Percentiles rank a stretch among this genome's conserved stretches.
These are phyloP conservation scores for Cephus pulcher DNA, from an alignment of 2,888 invertebrate species.

Conservation along the genomic window DNA sequence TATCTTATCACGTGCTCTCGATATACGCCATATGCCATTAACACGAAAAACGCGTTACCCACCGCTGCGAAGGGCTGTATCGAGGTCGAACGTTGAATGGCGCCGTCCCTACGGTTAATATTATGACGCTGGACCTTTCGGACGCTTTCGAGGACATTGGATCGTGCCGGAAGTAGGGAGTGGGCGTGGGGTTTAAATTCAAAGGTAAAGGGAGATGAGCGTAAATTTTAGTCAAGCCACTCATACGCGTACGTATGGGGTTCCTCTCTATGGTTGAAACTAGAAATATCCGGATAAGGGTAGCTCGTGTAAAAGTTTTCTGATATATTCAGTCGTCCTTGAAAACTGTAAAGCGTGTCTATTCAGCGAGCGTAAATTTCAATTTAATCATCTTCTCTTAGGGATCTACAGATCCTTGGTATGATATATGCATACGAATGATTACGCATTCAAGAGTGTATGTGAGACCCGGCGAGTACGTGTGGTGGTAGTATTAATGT, in stretches of 20 bases:
- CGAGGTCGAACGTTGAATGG: slow-evolving; percentile 32
- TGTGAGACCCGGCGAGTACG: neutral
- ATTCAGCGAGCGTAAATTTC: slow-evolving; percentile 28
- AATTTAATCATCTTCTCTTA: slow-evolving; percentile 35
- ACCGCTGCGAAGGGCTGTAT: slow-evolving; percentile 38
- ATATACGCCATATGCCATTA: slow-evolving; percentile 48
- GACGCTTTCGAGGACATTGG: slow-evolving; percentile 17
- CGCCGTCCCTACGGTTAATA: neutral
- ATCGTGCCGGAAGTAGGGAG: slow-evolving; percentile 8
- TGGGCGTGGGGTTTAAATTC: neutral
- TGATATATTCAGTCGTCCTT: neutral
- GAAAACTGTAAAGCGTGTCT: neutral
- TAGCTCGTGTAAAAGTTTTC: neutral
- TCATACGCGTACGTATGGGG: neutral
- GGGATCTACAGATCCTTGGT: neutral
- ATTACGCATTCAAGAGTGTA: neutral
- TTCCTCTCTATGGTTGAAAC: neutral
- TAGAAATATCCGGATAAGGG: neutral
- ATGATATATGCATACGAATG: slow-evolving; percentile 3
- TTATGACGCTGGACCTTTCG: slow-evolving; percentile 14
- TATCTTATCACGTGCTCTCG: slow-evolving; percentile 52
- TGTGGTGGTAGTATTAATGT: slow-evolving; percentile 7
- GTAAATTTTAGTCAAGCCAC: neutral
- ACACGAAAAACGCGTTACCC: slow-evolving; percentile 44
- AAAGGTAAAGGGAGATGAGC: neutral